phyloP scores from a whole-genome alignment of 2,113 vertebrate genomes.

The Neotragus moschatus region DNA sequence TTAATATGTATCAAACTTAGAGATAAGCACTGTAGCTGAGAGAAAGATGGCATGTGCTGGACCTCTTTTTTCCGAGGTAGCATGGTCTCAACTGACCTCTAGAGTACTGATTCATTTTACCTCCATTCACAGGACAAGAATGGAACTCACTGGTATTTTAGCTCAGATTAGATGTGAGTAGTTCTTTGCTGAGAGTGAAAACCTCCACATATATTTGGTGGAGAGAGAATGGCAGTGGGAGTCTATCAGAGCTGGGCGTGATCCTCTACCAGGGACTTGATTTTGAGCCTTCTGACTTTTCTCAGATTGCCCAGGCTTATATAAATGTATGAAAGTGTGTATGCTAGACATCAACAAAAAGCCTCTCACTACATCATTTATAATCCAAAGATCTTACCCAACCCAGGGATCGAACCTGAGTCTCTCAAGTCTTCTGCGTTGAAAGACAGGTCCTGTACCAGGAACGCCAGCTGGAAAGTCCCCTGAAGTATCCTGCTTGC shows the following conservation, averaged over 20 bases:
- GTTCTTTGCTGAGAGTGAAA: background rate
- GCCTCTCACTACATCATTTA: background rate
- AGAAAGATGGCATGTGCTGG: too few relatives aligned
- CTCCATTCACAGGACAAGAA: background rate
- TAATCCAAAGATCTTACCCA: background rate
- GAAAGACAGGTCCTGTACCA: background rate
- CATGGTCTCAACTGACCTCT: background rate
- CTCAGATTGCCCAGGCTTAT: too few relatives aligned
- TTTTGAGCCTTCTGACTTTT: background rate
- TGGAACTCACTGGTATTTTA: background rate
- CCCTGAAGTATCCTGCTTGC: background rate
- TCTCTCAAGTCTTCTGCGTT: background rate
- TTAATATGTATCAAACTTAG: fast-evolving
- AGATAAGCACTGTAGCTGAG: fast-evolving
- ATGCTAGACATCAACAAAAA: background rate
- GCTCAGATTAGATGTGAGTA: background rate
- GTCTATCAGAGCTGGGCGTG: fast-evolving
- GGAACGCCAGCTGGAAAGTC: background rate
- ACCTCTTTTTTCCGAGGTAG: background rate
- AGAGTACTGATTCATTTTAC: background rate
- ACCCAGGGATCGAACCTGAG: background rate
- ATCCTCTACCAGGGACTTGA: background rate
- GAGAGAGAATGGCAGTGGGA: background rate
- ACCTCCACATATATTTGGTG: background rate
- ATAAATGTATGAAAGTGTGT: background rate